Evolutionary conservation across 2,888 invertebrate species (phyloP), one percentile per base, ranked within the genome.

Genomic region (Beris morrisii): DNA sequence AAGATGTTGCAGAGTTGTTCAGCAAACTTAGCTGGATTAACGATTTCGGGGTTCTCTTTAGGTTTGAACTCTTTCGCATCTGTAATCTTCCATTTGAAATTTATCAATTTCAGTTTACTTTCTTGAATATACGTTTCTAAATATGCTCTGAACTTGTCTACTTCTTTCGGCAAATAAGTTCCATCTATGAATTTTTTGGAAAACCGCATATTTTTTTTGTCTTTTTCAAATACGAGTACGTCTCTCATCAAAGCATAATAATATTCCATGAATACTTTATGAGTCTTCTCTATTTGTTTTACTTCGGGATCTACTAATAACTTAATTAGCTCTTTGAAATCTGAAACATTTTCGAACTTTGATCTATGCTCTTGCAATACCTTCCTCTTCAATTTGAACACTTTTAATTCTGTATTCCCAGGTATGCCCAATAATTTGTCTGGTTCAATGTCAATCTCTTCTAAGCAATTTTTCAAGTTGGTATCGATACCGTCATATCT

Each of bases 261-360:
- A 32, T 22, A 22, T 22, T 22, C 22, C 22, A 22, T 22, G 22
- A 61, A 7, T 50, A 31, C n/a, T 50, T 61, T 5, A 61, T 38
- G 11, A 32, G 43, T 22, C 22, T 22, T 22, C 22, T 22, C 22
- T 22, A 22, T 22, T 22, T 22, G 22, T 3, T 22, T 22, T 22
- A 22, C 22, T 22, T 22, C 3, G 22, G 22, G 22, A 22, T 22
- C 22, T 22, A 43, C 22, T 6, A 61, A 43, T 11, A 52, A 12
- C 15, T 61, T 50, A 5, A 61, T 15, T 6, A 61, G 38, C 1
- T 28, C 13, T 4, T 61, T 52, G 22, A 61, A 61, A 13, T 61
- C 50, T 6, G 61, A 61, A 32, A 43, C 50, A 6, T 6, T 46
- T 28, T 38, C 38, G 15, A 61, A 52, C 13, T 50, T 52, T 4